phyloP scores from a whole-genome alignment of 2,888 invertebrate genomes.

The Leptarthrus brevirostris region DNA sequence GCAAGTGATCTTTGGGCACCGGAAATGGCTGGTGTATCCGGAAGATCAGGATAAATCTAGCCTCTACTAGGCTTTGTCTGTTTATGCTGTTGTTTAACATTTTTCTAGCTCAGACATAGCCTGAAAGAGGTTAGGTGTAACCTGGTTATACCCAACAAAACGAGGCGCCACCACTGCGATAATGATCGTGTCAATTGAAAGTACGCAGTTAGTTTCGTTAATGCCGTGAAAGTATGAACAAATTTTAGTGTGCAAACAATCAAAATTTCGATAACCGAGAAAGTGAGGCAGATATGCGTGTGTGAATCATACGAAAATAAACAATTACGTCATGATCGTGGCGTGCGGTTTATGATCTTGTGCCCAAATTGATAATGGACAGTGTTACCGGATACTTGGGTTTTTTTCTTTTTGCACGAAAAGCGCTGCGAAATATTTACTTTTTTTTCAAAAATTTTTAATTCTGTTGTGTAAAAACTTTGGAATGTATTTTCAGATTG shows the following conservation, averaged over 20 bases:
- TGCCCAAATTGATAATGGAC: constrained; percentile 28
- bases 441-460: no score
- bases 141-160: constrained; percentile 60
- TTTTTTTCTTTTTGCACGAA: background rate
- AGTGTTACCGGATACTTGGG: constrained; percentile 4
- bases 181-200: background rate
- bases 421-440: background rate
- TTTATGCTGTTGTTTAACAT: constrained; percentile 56
- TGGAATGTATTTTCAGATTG: no score
- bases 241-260: background rate
- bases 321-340: constrained; percentile 44
- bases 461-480: no score
- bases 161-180: constrained; percentile 1
- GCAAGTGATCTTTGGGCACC: background rate
- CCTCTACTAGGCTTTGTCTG: constrained; percentile 77
- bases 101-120: constrained; percentile 69
- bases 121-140: constrained; percentile 74
- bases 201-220: constrained; percentile 8
- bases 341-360: constrained; percentile 31
- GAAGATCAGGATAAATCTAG: constrained; percentile 67
- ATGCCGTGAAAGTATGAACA: background rate
- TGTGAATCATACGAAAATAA: constrained; percentile 48
- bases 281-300: background rate
- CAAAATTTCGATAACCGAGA: background rate
- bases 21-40: no score